Base-by-base conservation (phyloP, 2,888 invertebrate species). In the Diaperis boleti region DNA sequence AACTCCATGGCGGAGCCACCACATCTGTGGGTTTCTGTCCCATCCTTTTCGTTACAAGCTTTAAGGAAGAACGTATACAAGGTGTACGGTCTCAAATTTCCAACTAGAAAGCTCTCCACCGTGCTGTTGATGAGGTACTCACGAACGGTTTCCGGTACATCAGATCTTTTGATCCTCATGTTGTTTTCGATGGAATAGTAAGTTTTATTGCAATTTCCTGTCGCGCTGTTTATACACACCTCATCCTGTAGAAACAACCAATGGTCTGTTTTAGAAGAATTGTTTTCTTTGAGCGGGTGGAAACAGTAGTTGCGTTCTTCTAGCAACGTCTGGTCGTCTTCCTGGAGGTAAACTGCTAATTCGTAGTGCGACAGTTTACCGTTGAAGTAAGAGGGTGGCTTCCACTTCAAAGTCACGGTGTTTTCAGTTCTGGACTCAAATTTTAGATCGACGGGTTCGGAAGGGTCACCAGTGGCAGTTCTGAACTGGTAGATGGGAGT, bases 271-370 rank as follows among this genome's bases (percentile, higher is more conserved):
- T 35, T 10, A 2, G 17, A 22, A 15, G 26, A 37, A 3, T 8
- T 1, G 10, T 3, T 10, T 8, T 35, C 35, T 2, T 14, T 13
- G 15, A 11, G 18, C 1, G 52, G 52, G 6, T 52, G 8, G 4
- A 11, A 8, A 15, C 52, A 52, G 13, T 39, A 52, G 18, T 52
- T 39, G 4, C 52, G 15, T 18, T 50, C 14, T 22, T 4, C n/a
- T 6, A 37, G 11, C 22, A 52, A 7, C 13, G 39, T 6, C 1
- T 7, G 2, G 10, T 39, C 13, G 14, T 52, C 52, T 39, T 39
- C 18, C n/a, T 26, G 14, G 1, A 14, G 4, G 26, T 39, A 52
- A 5, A 52, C 8, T 7, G 52, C 26, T 14, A 52, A 10, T 8
- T n/a, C 29, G 17, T 52, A 52, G n/a, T 52, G 22, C 11, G 26